phyloP scores from a whole-genome alignment of 2,797 vertebrate species.

The Xiphorhynchus erythropygius region DNA sequence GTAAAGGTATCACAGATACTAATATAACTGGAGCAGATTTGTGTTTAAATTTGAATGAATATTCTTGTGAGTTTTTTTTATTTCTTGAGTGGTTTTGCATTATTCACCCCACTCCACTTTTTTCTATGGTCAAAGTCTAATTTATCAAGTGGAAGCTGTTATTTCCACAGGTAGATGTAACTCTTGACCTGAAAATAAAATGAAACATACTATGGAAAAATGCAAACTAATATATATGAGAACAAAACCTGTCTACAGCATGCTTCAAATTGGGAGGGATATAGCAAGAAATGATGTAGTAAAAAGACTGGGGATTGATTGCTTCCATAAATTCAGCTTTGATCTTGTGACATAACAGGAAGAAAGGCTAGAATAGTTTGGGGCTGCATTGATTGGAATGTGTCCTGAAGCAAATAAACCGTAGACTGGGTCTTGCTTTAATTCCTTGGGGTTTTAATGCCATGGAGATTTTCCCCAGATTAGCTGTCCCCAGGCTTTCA shows the following conservation, averaged over 20 bases:
- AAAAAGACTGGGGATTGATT: not conserved
- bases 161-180: not conserved
- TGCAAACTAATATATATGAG: not conserved
- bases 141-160: not conserved
- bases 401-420: not conserved
- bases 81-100: not conserved
- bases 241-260: not conserved
- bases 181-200: not conserved
- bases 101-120: not conserved
- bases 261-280: not conserved
- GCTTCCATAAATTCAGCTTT: slow-evolving; percentile 16
- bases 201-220: not conserved
- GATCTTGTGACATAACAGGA: not conserved
- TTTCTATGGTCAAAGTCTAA: not conserved
- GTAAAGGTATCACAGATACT: not conserved
- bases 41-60: not conserved
- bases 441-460: not conserved
- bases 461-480: not conserved
- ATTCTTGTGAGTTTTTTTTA: not conserved
- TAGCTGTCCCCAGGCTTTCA: not conserved
- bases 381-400: not conserved
- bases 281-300: not conserved
- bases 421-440: not conserved
- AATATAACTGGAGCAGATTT: not conserved
- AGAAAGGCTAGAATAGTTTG: not conserved